phyloP scores from a whole-genome alignment of 1,140 invertebrate genomes.

The Aphis gossypii region DNA sequence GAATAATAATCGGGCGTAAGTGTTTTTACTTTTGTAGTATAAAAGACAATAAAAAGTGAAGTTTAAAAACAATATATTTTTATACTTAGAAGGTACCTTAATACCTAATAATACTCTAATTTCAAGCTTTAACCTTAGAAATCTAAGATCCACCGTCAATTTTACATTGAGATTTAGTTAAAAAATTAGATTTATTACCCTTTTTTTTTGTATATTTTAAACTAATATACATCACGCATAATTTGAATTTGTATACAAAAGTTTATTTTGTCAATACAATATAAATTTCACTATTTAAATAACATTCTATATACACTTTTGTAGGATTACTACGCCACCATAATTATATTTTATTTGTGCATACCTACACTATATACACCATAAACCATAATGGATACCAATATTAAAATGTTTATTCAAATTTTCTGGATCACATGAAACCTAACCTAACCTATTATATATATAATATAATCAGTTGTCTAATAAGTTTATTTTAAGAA shows the following conservation, averaged over 20 bases:
- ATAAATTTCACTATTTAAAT: neutral
- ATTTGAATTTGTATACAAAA: too few relatives aligned
- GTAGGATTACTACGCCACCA: neutral
- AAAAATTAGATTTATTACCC: too few relatives aligned
- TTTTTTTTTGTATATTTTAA: too few relatives aligned
- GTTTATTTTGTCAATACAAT: too few relatives aligned
- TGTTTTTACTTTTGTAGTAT: neutral
- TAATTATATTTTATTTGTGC: neutral
- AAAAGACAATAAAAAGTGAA: neutral
- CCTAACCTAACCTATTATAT: too few relatives aligned
- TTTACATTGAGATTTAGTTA: too few relatives aligned
- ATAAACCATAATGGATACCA: neutral
- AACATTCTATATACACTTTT: neutral
- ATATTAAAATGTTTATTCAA: neutral
- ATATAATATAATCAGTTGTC: neutral
- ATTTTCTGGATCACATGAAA: neutral
- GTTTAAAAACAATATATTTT: neutral
- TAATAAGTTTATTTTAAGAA: neutral
- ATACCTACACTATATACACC: neutral
- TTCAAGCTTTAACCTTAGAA: neutral
- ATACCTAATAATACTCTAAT: neutral
- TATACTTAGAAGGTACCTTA: neutral
- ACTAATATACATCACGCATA: too few relatives aligned
- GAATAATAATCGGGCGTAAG: neutral
- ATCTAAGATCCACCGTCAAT: too few relatives aligned